Evolutionary conservation across 2,888 invertebrate genomes (phyloP), one percentile per base, ranked within the genome.

Genomic region (Eupsilia transversa): DNA sequence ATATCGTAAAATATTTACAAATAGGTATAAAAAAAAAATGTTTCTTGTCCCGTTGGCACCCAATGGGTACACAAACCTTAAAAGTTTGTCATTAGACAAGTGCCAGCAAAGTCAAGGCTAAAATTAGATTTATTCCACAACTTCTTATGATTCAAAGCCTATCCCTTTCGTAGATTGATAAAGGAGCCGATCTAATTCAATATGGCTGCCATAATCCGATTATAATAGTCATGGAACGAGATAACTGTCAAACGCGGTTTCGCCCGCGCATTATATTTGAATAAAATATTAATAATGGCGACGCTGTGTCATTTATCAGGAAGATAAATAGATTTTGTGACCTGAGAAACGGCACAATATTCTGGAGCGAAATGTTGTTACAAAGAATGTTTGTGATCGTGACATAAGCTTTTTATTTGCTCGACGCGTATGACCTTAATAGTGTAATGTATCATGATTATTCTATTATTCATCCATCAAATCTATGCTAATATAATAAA

Each of bases 251-350:
- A 72, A 70, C 70, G 69, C 43, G 74, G 76, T 79, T 81, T 76
- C 67, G 10, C 64, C 52, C 61, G 74, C 35, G 46, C 65, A 84
- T 72, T 79, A 83, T 79, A 83, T 74, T 81, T 56, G 77, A 81
- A 82, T 72, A 74, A 83, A 85, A 85, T 84, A 82, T 85, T 85
- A 82, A 73, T 80, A 86, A 86, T 72, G 71, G 41, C 71, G 73
- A 63, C 72, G 72, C 60, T 65, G 52, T 66, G 57, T 80, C 83
- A 83, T 86, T 82, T 86, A 86, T 84, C 86, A 86, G 76, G 61
- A 86, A 80, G 83, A 82, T 83, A 83, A 85, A 86, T 86, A 81
- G 74, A 80, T 64, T 75, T 72, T 67, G 77, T 56, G 70, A 71
- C 64, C 73, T 82, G 54, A 67, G 77, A 68, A 73, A 82, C 41